Evolutionary conservation across 1,140 invertebrate species (phyloP).

Genomic region (Solenopsis fugax): DNA sequence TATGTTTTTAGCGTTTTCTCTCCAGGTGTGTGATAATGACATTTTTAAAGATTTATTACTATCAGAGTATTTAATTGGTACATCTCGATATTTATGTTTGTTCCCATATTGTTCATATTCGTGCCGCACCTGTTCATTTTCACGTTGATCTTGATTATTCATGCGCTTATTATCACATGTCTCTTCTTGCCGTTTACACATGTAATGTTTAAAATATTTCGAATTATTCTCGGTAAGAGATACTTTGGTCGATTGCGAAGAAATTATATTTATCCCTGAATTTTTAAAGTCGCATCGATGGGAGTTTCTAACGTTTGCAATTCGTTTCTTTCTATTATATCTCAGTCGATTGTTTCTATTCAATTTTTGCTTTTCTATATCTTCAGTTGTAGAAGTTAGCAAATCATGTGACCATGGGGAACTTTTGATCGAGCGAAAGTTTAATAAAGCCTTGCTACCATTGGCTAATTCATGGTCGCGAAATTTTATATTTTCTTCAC

Average conservation of each 20-base stretch:
- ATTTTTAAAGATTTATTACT: not conserved
- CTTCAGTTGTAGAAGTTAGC: not conserved
- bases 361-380: not conserved
- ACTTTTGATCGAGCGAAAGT: conserved; percentile 8
- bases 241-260: not conserved
- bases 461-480: not conserved
- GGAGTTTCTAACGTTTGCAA: not conserved
- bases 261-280: not conserved
- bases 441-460: not conserved
- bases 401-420: conserved; percentile 13
- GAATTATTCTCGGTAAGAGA: not conserved
- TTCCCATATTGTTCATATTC: too few species aligned
- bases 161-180: not conserved
- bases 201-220: not conserved
- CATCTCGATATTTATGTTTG: not conserved
- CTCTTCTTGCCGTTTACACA: not conserved
- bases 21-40: not conserved
- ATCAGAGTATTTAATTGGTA: not conserved
- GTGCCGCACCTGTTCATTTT: not conserved
- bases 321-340: not conserved
- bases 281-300: not conserved
- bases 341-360: not conserved
- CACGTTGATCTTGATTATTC: not conserved
- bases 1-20: not conserved
- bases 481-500: not conserved